Base-by-base conservation (phyloP, 2,888 invertebrate genomes). In the Desoria tigrina region DNA sequence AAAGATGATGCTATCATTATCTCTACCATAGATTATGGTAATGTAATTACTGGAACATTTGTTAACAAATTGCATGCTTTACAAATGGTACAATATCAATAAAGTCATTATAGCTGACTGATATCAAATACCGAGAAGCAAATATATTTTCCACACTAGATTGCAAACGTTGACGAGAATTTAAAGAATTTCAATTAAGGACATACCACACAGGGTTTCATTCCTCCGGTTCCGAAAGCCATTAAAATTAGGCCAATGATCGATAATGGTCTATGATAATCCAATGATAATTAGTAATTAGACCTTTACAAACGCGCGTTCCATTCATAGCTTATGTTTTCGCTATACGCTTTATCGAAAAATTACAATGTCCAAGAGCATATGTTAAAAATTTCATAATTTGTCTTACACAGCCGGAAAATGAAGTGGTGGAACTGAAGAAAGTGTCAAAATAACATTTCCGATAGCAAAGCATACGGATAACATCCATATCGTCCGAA, bases 161-260 rank as follows among this genome's bases (percentile, higher is more conserved):
- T 60, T 65, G 27, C 9, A 56, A 26, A 37, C 24, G 2, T 16
- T 37, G 9, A 28, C 50, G 4, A 32, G 32, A 32, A 32, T 32
- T 32, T 32, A 7, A 7, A 32, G 32, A 32, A 45, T 18, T 45
- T n/a, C n/a, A n/a, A n/a, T n/a, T n/a, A n/a, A n/a, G n/a, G n/a
- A n/a, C 45, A 9, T 45, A 45, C 83, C 1, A 91, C 90, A 78
- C 90, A 91, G 0, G 91, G 90, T 76, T 91, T 92, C 70, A 92
- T 91, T 3, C 90, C 90, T 0, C 90, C 90, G 2, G 71, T 89
- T 1, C 90, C 90, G 2, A 89, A 71, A 0, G 88, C 88, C 65
- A 91, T 87, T 73, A 90, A 80, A 16, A 86, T 78, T 28, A 92
- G 80, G 0, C 89, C 90, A 23, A 88, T 74, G 67, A 88, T 80